A percentile compares a stretch with the other conserved stretches of the same genome.
These are phyloP conservation scores for Myxocyprinus asiaticus DNA, from an alignment of 2,113 vertebrate genomes.

Conservation along the genomic window DNA sequence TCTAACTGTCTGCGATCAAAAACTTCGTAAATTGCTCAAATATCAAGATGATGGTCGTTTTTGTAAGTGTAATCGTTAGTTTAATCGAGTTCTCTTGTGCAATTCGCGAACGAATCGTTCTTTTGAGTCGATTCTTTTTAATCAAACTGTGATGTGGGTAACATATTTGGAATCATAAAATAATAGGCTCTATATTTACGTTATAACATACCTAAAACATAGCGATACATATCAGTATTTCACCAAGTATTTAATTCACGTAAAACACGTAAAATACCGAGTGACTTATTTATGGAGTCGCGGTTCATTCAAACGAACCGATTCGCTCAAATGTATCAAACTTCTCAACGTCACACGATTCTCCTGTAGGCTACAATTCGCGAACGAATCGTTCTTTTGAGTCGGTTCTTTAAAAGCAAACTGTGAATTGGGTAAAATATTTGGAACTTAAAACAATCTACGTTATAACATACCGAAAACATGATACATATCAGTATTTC, in stretches of 20 bases:
- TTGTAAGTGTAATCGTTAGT: constrained; percentile 9
- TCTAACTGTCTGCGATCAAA: not conserved
- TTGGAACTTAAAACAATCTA: no score
- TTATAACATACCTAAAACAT: no score
- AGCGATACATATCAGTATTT: no score
- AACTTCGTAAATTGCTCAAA: not conserved
- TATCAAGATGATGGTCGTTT: not conserved
- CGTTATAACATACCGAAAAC: no score
- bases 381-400: no score
- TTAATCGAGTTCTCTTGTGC: not conserved
- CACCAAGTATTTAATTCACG: no score
- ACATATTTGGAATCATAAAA: no score
- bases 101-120: not conserved
- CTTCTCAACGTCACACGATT: not conserved
- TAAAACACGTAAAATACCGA: not conserved
- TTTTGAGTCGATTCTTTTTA: not conserved
- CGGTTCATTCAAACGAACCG: not conserved
- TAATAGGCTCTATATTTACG: no score
- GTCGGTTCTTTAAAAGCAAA: no score
- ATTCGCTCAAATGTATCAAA: not conserved
- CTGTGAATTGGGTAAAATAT: no score
- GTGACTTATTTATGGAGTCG: not conserved
- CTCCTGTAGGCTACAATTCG: no score
- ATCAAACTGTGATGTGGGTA: not conserved
- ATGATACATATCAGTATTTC: no score